These are phyloP conservation scores for Tinea trinotella DNA, from an alignment of 2,888 invertebrate genomes.

Conservation along the genomic window DNA sequence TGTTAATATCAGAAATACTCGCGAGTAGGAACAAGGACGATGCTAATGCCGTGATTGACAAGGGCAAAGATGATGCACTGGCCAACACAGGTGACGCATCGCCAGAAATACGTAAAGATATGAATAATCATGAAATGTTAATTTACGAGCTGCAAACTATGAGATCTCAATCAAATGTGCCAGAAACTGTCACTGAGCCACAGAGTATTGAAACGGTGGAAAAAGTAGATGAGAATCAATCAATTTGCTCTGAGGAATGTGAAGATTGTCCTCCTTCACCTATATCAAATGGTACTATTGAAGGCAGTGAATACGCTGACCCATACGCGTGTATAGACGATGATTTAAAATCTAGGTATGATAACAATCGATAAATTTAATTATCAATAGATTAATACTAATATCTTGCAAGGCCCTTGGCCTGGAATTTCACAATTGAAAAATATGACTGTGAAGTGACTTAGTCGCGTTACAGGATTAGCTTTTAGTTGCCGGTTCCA, in stretches of 20 bases:
- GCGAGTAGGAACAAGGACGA: slow-evolving; percentile 65
- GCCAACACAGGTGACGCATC: slow-evolving; percentile 41
- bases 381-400: not conserved
- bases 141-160: slow-evolving; percentile 80
- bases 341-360: slow-evolving; percentile 65
- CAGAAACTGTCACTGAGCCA: slow-evolving; percentile 28
- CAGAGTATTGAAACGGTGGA: not conserved
- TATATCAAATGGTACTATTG: slow-evolving; percentile 50
- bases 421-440: not conserved
- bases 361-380: slow-evolving; percentile 6
- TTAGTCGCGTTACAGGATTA: too few species aligned
- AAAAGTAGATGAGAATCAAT: slow-evolving; percentile 33
- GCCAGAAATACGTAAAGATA: slow-evolving; percentile 53
- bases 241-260: slow-evolving; percentile 49
- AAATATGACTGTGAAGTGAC: too few species aligned
- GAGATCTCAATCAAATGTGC: slow-evolving; percentile 65
- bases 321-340: slow-evolving; percentile 57
- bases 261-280: slow-evolving; percentile 55
- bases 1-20: slow-evolving; percentile 67
- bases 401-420: not conserved
- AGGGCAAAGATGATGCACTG: slow-evolving; percentile 49
- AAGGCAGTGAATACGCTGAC: slow-evolving; percentile 46
- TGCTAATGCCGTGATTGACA: slow-evolving; percentile 60
- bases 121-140: slow-evolving; percentile 78
- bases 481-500: too few species aligned